Evolutionary conservation across 2,797 vertebrate species (phyloP), one percentile per base, ranked within the genome.

Genomic region (Tolypeutes matacus): DNA sequence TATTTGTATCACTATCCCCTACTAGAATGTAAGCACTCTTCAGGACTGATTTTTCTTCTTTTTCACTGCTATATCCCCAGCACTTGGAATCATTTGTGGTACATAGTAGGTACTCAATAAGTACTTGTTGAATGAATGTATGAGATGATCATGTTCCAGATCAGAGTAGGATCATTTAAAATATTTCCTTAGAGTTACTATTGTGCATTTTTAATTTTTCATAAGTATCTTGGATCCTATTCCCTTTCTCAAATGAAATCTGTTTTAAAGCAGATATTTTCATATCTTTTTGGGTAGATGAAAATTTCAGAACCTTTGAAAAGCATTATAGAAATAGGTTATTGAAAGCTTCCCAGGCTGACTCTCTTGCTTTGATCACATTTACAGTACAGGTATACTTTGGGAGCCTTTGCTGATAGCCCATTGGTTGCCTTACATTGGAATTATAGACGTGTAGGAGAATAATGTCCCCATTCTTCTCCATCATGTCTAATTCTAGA

Each of bases 401-500:
- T 64, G 11, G 29, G n/a, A 34, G 56, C 29, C 25, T 95, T 90
- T 96, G 25, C 76, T 69, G 77, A 29, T 56, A 75, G 53, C 58
- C 36, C 76, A 60, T 94, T 96, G 91, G 85, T 60, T 86, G 75
- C 23, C 34, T 92, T 81, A 34, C 64, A 46, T 86, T 1, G 60
- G 97, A 97, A 97, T 95, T 93, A 10, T 86, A 86, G 82, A 29
- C 51, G 2, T 93, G 90, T 96, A 78, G 76, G 64, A 88, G 91
- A 94, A 95, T 65, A 97, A 84, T 97, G 94, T 73, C 49, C 65
- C 51, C 86, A 94, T 97, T 97, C 91, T 97, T 97, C 80, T 91
- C 60, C 46, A 15, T 95, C 82, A 46, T 56, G 11, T 82, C n/a
- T 94, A 34, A 83, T 96, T 96, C 97, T 94, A 96, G 84, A 96